These are phyloP conservation scores for Actinia equina DNA, from an alignment of 64 coral and sea anemone genomes.

Conservation along the genomic window DNA sequence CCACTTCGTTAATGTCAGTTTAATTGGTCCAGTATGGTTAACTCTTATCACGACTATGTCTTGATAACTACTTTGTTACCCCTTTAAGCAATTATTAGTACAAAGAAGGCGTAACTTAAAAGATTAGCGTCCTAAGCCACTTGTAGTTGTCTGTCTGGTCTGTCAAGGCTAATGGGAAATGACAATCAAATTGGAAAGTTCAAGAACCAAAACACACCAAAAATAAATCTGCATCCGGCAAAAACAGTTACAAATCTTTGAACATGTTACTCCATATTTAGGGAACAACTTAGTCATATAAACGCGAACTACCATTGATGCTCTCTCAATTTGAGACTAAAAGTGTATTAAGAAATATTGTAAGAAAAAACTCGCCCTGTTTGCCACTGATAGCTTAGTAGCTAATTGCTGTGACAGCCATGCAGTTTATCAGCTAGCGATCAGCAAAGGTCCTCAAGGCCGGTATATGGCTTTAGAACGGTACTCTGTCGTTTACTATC, in stretches of 20 bases:
- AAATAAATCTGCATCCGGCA: no score
- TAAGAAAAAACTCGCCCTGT: not conserved
- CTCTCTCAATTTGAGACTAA: no score
- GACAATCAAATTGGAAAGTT: not conserved
- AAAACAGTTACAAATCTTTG: no score
- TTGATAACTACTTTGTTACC: not conserved
- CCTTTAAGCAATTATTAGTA: constrained; percentile 13
- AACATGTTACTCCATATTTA: no score
- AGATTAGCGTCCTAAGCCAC: not conserved
- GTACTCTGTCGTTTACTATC: not conserved
- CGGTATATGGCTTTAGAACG: not conserved
- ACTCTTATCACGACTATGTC: constrained; percentile 1
- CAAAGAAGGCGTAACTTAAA: constrained; percentile 5
- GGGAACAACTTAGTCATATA: no score
- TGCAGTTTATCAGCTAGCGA: not conserved
- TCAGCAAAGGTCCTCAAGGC: not conserved
- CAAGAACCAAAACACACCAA: no score
- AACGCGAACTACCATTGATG: no score
- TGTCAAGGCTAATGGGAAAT: not conserved
- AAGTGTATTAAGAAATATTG: not conserved
- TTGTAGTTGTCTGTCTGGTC: not conserved
- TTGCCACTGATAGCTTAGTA: not conserved
- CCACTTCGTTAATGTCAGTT: constrained; percentile 7
- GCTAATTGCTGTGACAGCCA: not conserved
- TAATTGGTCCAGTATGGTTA: constrained; percentile 5